Conservation (phyloP, 2,888 invertebrate species). For the Cataglyphis livida region DNA sequence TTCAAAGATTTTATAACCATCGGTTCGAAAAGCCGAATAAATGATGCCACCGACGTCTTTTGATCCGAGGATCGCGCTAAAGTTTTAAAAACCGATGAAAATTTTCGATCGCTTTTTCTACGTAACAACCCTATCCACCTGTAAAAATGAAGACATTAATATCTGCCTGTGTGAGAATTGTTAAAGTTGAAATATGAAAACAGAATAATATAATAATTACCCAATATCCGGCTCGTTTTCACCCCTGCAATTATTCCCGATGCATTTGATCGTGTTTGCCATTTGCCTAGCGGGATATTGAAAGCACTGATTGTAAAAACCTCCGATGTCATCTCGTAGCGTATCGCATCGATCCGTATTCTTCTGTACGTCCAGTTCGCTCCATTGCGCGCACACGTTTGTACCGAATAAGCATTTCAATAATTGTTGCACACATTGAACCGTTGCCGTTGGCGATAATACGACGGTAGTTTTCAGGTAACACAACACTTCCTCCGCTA, state of each 20-base stretch:
- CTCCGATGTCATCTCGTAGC: conserved; percentile 67
- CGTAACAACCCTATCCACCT: conserved; percentile 78
- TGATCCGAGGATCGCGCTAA: conserved; percentile 86
- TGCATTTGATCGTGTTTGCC: conserved; percentile 80
- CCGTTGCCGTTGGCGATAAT: conserved; percentile 90
- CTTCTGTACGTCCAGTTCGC: conserved; percentile 77
- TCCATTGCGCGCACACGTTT: conserved; percentile 88
- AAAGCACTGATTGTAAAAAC: conserved; percentile 81
- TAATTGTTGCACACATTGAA: conserved; percentile 92
- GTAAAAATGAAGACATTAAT: neutral
- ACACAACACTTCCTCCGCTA: conserved; percentile 92
- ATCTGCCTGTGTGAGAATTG: neutral
- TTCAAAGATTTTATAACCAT: conserved; percentile 97
- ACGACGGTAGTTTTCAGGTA: conserved; percentile 91
- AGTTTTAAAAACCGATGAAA: conserved; percentile 85
- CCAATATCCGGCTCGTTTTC: conserved; percentile 80
- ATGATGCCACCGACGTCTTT: conserved; percentile 89
- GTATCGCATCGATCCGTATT: conserved; percentile 63
- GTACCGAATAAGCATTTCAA: conserved; percentile 92
- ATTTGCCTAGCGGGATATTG: conserved; percentile 81
- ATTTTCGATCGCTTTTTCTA: conserved; percentile 79
- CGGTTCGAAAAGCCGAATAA: conserved; percentile 97
- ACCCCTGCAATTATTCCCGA: conserved; percentile 81
- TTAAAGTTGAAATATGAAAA: neutral
- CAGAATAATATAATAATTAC: conserved; percentile 61